Conservation (phyloP, 1,140 invertebrate species). For the Heliconius melpomene region DNA sequence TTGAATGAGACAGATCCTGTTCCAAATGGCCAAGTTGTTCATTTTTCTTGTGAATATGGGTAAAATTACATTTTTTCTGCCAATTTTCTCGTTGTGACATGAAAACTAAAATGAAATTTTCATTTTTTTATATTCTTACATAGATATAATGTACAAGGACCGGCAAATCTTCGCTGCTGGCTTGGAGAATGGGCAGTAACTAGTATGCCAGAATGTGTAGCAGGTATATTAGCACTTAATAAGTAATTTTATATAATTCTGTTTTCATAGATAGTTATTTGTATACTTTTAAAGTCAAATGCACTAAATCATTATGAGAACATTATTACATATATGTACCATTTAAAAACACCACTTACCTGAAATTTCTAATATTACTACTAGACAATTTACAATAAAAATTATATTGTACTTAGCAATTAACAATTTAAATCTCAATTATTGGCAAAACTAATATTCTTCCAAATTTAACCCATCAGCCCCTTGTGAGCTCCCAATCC, state of each 20-base stretch:
- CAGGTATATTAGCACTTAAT: constrained; percentile 76
- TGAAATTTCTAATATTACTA: background rate
- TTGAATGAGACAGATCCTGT: constrained; percentile 83
- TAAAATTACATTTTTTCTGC: constrained; percentile 40
- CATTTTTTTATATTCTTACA: background rate
- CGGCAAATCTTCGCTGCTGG: constrained; percentile 87
- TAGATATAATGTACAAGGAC: constrained; percentile 85
- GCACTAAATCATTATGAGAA: background rate
- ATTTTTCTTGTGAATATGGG: constrained; percentile 85
- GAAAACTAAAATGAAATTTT: background rate
- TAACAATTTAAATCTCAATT: background rate
- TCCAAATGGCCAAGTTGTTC: constrained; percentile 83
- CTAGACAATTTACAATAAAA: background rate
- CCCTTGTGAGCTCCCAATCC: constrained; percentile 87
- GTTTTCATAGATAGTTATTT: background rate
- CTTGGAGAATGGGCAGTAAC: constrained; percentile 90
- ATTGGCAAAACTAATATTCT: background rate
- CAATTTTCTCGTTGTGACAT: background rate
- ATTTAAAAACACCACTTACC: background rate
- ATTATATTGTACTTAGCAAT: background rate
- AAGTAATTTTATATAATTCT: background rate
- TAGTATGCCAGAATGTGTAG: constrained; percentile 88
- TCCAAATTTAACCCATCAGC: constrained; percentile 68
- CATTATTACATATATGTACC: background rate
- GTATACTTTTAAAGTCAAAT: background rate